These are phyloP conservation scores for Heliconius eleuchia DNA, from an alignment of 1,140 invertebrate species.

Conservation along the genomic window DNA sequence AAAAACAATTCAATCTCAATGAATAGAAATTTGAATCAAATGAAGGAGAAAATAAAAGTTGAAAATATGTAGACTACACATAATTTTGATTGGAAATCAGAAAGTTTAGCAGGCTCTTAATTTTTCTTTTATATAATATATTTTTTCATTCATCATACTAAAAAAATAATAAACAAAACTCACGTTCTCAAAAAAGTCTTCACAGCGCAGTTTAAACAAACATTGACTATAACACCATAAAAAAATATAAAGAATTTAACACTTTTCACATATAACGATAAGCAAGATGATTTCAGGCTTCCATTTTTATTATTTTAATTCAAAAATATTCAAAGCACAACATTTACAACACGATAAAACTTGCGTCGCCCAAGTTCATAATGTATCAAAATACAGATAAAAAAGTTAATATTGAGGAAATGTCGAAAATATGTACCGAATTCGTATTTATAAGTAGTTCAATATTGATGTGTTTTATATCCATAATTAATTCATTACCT, in stretches of 20 bases:
- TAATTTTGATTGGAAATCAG: no score
- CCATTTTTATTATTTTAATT: not conserved
- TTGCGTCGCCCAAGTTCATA: slow-evolving; percentile 9
- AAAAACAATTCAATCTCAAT: no score
- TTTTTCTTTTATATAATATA: not conserved
- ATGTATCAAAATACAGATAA: not conserved
- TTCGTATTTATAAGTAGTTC: not conserved
- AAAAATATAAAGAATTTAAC: not conserved
- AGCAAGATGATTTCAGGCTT: not conserved
- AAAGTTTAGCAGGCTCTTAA: not conserved
- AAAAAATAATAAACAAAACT: slow-evolving; percentile 11
- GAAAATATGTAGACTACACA: no score
- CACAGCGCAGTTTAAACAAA: not conserved
- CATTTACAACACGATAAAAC: slow-evolving; percentile 2
- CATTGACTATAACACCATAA: not conserved
- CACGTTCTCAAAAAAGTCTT: not conserved
- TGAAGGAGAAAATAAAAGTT: no score
- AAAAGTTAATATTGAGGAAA: not conserved
- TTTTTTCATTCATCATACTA: not conserved
- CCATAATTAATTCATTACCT: no score
- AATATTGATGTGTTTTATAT: no score
- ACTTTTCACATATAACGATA: not conserved
- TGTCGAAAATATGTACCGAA: not conserved
- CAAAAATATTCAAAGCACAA: slow-evolving; percentile 9
- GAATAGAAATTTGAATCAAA: no score